phyloP scores from a whole-genome alignment of 2,113 vertebrate genomes.

The Spea multiplicata region DNA sequence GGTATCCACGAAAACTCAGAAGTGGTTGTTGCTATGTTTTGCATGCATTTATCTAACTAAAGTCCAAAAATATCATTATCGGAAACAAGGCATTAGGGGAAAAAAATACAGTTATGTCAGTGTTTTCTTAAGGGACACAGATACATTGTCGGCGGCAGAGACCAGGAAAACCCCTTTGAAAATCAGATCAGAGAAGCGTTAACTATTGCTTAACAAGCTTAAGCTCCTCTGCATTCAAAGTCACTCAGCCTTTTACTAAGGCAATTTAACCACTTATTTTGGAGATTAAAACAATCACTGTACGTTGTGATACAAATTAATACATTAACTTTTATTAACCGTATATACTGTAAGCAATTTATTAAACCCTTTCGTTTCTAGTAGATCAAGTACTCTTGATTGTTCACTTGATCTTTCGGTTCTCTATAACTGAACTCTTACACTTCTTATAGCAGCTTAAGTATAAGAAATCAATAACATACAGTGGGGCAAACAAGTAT shows the following conservation, averaged over 20 bases:
- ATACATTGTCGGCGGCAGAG: not conserved
- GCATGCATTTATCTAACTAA: too few relatives aligned
- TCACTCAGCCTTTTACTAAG: not conserved
- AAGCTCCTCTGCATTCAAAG: not conserved
- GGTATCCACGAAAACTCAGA: too few relatives aligned
- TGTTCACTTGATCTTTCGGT: too few relatives aligned
- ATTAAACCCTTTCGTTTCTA: not conserved
- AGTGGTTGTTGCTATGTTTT: too few relatives aligned
- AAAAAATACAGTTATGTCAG: not conserved
- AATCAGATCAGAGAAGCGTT: slow-evolving; percentile 1
- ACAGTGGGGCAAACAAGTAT: too few relatives aligned
- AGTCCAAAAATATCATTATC: too few relatives aligned
- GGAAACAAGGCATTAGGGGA: not conserved
- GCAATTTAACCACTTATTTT: slow-evolving; percentile 4
- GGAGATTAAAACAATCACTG: not conserved
- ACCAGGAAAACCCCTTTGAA: not conserved
- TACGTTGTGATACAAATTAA: not conserved
- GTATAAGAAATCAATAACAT: not conserved
- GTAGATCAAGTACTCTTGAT: too few relatives aligned
- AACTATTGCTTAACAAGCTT: not conserved
- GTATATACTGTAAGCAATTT: not conserved
- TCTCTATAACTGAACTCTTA: not conserved
- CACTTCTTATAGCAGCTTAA: not conserved
- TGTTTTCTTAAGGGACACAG: too few relatives aligned
- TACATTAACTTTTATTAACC: not conserved